phyloP scores from a whole-genome alignment of 2,113 vertebrate genomes.

The Lepisosteus oculatus region DNA sequence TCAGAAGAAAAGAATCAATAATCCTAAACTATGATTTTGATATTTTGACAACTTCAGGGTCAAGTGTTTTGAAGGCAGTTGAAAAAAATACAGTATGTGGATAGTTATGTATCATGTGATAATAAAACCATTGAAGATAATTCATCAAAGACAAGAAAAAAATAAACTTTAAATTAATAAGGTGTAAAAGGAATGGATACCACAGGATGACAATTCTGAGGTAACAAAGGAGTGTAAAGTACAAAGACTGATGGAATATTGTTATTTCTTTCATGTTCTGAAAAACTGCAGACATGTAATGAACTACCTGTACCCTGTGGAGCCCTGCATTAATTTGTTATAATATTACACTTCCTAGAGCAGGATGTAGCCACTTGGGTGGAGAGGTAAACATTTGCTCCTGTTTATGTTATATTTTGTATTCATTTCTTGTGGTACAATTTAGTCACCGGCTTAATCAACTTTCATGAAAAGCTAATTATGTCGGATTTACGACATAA shows the following conservation, averaged over 20 bases:
- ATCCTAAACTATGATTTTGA: too few species aligned
- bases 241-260: not conserved
- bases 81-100: too few species aligned
- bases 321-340: not conserved
- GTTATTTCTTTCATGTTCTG: not conserved
- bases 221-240: conserved; percentile 9
- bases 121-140: conserved; percentile 4
- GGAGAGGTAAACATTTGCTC: conserved; percentile 26
- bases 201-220: conserved; percentile 26
- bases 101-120: too few species aligned
- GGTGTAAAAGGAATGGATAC: conserved; percentile 17
- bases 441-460: conserved; percentile 22
- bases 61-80: too few species aligned
- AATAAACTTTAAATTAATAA: conserved; percentile 27
- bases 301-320: conserved; percentile 22
- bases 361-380: conserved; percentile 23
- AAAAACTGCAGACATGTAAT: conserved; percentile 12
- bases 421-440: conserved; percentile 4
- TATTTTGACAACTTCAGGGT: too few species aligned
- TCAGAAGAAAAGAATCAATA: too few species aligned
- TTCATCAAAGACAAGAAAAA: conserved; percentile 33
- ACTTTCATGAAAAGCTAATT: conserved; percentile 4
- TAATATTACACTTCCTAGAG: conserved; percentile 21
- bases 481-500: not conserved
- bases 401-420: conserved; percentile 27